Conservation (phyloP, 2,888 invertebrate species). For the Athripsodes cinereus region DNA sequence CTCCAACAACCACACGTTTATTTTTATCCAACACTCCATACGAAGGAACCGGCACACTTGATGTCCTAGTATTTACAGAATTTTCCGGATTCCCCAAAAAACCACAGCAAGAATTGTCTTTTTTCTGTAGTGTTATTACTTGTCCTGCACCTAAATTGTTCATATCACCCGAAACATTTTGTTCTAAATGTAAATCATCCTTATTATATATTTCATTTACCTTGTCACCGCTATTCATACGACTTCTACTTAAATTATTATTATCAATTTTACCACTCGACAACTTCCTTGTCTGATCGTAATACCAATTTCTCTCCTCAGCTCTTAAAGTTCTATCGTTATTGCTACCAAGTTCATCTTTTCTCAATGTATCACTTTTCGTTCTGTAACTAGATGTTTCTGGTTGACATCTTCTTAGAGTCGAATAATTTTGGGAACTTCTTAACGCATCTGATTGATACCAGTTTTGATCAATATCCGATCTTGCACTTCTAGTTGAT, state of each 20-base stretch:
- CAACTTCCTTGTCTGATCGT: conserved; percentile 19
- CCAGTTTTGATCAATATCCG: conserved; percentile 26
- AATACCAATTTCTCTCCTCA: conserved; percentile 26
- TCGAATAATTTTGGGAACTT: conserved; percentile 21
- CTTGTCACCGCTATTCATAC: conserved; percentile 16
- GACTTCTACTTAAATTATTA: conserved; percentile 17
- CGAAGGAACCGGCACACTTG: conserved; percentile 37
- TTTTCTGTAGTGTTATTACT: conserved; percentile 22
- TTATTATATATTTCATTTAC: conserved; percentile 20
- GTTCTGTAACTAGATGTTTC: conserved; percentile 24
- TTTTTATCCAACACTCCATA: conserved; percentile 41
- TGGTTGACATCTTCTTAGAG: conserved; percentile 12
- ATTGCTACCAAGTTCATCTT: conserved; percentile 20
- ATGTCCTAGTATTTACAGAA: conserved; percentile 24
- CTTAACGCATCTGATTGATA: conserved; percentile 23
- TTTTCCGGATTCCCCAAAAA: conserved; percentile 21
- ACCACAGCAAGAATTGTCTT: conserved; percentile 25
- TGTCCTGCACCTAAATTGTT: conserved; percentile 13
- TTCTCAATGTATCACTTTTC: conserved; percentile 24
- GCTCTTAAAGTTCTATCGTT: conserved; percentile 26
- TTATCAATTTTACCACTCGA: conserved; percentile 15
- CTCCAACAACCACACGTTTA: conserved; percentile 37
- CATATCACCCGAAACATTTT: conserved; percentile 10
- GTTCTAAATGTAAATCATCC: conserved; percentile 20
- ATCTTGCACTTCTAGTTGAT: conserved; percentile 22